These are phyloP conservation scores for Tineola bisselliella DNA, from an alignment of 2,888 invertebrate genomes.

Conservation along the genomic window DNA sequence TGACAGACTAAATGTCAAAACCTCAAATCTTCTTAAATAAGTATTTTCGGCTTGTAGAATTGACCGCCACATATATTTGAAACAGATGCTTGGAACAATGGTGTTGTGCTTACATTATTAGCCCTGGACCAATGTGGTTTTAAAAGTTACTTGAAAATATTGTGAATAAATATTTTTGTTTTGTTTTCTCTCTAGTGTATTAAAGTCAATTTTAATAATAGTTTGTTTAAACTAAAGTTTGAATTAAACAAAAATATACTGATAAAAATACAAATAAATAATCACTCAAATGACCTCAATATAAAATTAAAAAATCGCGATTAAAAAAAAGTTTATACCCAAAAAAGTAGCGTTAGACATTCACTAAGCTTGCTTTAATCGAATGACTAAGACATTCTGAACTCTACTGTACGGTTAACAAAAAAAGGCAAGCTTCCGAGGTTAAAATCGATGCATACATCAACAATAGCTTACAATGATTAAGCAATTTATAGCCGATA, in stretches of 20 bases:
- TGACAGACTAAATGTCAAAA: too few relatives aligned
- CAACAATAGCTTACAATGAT: constrained; percentile 47
- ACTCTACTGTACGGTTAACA: constrained; percentile 27
- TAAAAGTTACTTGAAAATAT: too few relatives aligned
- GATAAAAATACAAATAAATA: too few relatives aligned
- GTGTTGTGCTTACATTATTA: too few relatives aligned
- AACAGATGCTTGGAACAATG: too few relatives aligned
- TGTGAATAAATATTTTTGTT: too few relatives aligned
- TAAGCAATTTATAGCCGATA: constrained; percentile 35
- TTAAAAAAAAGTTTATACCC: constrained; percentile 10
- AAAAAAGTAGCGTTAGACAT: constrained; percentile 3
- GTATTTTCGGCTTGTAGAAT: too few relatives aligned
- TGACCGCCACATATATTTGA: too few relatives aligned
- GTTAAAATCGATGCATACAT: constrained; percentile 28
- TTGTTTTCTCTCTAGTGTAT: too few relatives aligned
- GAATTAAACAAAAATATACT: constrained; percentile 17
- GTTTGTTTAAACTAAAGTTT: constrained; percentile 19
- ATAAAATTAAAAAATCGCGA: constrained; percentile 10
- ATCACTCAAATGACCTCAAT: neutral
- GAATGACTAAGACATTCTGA: constrained; percentile 23
- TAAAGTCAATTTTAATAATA: too few relatives aligned
- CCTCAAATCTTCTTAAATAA: too few relatives aligned
- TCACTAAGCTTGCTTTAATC: constrained; percentile 20
- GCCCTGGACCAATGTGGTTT: too few relatives aligned
- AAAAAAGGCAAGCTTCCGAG: constrained; percentile 30